Conservation (phyloP, 2,888 invertebrate genomes). For the Troilus luridus region DNA sequence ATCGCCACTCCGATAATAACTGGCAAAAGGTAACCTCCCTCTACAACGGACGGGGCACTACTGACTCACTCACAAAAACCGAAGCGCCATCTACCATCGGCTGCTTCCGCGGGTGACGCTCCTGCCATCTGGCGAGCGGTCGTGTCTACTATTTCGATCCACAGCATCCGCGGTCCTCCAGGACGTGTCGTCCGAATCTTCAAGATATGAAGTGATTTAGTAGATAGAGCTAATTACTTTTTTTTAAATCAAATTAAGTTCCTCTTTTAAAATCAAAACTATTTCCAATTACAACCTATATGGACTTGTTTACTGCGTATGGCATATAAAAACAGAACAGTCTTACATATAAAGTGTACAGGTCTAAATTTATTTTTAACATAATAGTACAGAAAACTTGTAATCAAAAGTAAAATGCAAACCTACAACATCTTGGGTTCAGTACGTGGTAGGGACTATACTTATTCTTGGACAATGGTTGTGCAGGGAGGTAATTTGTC, state of each 20-base stretch:
- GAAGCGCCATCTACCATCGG: slow-evolving; percentile 1
- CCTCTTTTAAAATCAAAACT: not conserved
- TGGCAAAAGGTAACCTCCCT: not conserved
- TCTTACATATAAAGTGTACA: too few relatives aligned
- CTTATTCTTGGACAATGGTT: too few relatives aligned
- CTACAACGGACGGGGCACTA: slow-evolving; percentile 10
- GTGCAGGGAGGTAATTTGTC: too few relatives aligned
- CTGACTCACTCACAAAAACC: slow-evolving; percentile 27
- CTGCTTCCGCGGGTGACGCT: not conserved
- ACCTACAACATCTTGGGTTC: too few relatives aligned
- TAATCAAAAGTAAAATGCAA: too few relatives aligned
- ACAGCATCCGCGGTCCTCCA: not conserved
- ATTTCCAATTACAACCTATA: too few relatives aligned
- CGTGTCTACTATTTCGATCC: not conserved
- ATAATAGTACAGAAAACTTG: too few relatives aligned
- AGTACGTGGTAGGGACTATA: too few relatives aligned
- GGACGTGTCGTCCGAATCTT: not conserved
- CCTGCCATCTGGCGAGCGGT: slow-evolving; percentile 24
- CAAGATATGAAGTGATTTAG: not conserved
- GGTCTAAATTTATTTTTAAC: too few relatives aligned
- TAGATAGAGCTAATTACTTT: not conserved
- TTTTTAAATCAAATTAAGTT: not conserved
- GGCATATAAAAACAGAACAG: too few relatives aligned
- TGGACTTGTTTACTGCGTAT: too few relatives aligned
- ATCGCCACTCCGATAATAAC: slow-evolving; percentile 42